Conservation (phyloP, 1,140 invertebrate genomes). For the Holotrichia oblita region DNA sequence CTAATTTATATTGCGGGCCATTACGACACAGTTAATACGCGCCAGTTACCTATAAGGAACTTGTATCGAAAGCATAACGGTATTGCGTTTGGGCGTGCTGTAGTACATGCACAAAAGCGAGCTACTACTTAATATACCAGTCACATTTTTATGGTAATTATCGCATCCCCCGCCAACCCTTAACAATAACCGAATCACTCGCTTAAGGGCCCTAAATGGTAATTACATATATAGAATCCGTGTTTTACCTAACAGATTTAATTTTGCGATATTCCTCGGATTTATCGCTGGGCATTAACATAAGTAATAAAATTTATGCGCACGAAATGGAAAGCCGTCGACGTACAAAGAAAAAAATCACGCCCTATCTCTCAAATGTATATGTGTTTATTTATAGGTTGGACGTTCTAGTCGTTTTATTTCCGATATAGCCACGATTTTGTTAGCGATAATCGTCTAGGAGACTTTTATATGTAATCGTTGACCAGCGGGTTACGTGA, state of each 20-base stretch:
- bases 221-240: neutral
- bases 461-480: conserved; percentile 17
- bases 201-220: too few species aligned
- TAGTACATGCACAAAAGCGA: neutral
- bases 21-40: neutral
- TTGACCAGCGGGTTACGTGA: conserved; percentile 3
- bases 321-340: neutral
- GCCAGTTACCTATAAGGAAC: neutral
- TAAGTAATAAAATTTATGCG: conserved; percentile 18
- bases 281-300: neutral
- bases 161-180: neutral
- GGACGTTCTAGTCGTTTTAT: neutral
- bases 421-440: conserved; percentile 6
- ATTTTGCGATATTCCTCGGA: neutral
- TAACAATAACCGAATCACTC: neutral
- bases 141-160: neutral
- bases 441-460: conserved; percentile 12
- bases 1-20: conserved; percentile 20
- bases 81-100: neutral
- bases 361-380: neutral
- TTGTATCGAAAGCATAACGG: neutral
- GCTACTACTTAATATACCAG: neutral
- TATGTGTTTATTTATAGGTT: neutral
- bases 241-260: conserved; percentile 3
- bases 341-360: neutral